Evolutionary conservation across 2,888 invertebrate genomes (phyloP).

Genomic region (Eristalinus aeneus): DNA sequence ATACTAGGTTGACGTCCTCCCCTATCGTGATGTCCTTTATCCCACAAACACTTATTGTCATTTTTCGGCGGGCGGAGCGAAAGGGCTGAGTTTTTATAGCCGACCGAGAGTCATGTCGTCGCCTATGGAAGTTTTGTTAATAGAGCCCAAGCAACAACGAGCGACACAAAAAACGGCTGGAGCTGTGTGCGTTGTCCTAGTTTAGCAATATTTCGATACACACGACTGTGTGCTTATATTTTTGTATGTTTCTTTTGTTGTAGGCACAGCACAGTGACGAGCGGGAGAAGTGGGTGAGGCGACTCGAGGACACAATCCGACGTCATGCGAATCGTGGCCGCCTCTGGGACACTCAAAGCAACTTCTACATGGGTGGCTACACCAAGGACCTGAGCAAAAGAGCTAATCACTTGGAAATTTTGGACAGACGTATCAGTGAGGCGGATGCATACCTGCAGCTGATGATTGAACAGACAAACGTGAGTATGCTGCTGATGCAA

Average conservation of each 20-base stretch:
- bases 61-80: slow-evolving; percentile 20
- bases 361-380: slow-evolving; percentile 78
- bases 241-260: slow-evolving; percentile 40
- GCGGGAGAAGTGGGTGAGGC: slow-evolving; percentile 97
- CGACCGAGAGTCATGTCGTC: slow-evolving; percentile 31
- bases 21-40: slow-evolving; percentile 35
- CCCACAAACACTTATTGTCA: slow-evolving; percentile 59
- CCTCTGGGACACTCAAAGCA: slow-evolving; percentile 78
- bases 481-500: slow-evolving; percentile 78
- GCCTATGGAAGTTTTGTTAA: slow-evolving; percentile 54
- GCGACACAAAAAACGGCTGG: background rate
- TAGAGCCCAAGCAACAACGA: slow-evolving; percentile 3
- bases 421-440: slow-evolving; percentile 95
- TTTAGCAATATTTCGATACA: slow-evolving; percentile 22
- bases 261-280: slow-evolving; percentile 97
- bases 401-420: slow-evolving; percentile 83
- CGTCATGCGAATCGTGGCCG: slow-evolving; percentile 86
- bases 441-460: slow-evolving; percentile 98
- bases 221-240: slow-evolving; percentile 33
- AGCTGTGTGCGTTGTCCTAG: slow-evolving; percentile 50
- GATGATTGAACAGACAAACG: slow-evolving; percentile 95
- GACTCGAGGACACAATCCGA: slow-evolving; percentile 95
- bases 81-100: slow-evolving; percentile 41
- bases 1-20: slow-evolving; percentile 12
- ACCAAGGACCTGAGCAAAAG: slow-evolving; percentile 81